Conservation (phyloP, 2,888 invertebrate species). For the Drosophila dives region DNA sequence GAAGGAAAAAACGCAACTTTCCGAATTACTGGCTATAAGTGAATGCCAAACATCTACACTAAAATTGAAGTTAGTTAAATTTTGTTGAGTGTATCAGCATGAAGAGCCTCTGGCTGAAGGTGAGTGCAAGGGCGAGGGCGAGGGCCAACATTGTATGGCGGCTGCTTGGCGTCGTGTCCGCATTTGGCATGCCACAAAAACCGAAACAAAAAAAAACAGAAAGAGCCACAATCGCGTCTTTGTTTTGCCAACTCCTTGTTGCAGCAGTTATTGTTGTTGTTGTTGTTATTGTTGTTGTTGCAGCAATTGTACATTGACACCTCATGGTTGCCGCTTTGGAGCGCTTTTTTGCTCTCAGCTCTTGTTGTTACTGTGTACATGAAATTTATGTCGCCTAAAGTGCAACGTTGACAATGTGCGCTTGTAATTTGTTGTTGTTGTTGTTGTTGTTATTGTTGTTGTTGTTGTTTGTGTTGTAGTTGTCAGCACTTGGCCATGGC, state of each 20-base stretch:
- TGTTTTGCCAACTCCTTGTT: conserved; percentile 59
- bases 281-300: conserved; percentile 52
- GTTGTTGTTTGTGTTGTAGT: conserved; percentile 52
- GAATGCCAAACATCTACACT: too few species aligned
- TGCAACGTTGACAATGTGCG: conserved; percentile 80
- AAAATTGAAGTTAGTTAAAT: not conserved
- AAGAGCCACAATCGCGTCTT: conserved; percentile 68
- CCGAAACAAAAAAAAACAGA: conserved; percentile 36
- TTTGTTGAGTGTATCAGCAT: not conserved
- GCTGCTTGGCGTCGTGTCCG: conserved; percentile 64
- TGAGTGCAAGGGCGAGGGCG: conserved; percentile 9
- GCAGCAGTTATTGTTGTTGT: conserved; percentile 34
- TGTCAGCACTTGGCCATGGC: conserved; percentile 78
- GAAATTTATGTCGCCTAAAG: conserved; percentile 79
- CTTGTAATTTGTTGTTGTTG: conserved; percentile 78
- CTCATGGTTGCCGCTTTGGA: conserved; percentile 55
- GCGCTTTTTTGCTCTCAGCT: conserved; percentile 33
- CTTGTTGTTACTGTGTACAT: conserved; percentile 58
- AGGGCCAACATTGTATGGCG: conserved; percentile 24
- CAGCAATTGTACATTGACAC: conserved; percentile 80
- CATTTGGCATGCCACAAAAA: conserved; percentile 71
- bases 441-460: conserved; percentile 28
- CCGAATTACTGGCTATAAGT: too few species aligned
- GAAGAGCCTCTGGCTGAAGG: conserved; percentile 5
- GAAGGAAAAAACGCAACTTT: too few species aligned